Percentiles rank a stretch among this genome's conserved stretches.
Evolutionary conservation across 2,888 invertebrate species (phyloP).

Genomic region (Idaea aversata): DNA sequence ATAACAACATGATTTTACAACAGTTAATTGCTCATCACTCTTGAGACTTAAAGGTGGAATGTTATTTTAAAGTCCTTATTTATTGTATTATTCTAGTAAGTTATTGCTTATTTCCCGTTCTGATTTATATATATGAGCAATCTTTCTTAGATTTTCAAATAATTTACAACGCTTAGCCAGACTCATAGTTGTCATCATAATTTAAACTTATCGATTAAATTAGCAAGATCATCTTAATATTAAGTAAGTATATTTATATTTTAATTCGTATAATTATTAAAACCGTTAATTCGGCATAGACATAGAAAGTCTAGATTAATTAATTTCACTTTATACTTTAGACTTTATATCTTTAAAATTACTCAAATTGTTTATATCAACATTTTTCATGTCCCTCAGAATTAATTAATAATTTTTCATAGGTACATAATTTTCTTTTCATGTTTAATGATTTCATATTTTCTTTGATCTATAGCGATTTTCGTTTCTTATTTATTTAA

Average conservation of each 20-base stretch:
- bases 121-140: too few relatives aligned
- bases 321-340: not conserved
- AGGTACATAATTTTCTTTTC: not conserved
- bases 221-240: not conserved
- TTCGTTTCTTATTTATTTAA: not conserved
- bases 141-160: not conserved
- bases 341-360: not conserved
- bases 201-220: not conserved
- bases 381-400: not conserved
- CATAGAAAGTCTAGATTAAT: not conserved
- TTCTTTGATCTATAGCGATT: not conserved
- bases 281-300: not conserved
- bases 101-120: too few relatives aligned
- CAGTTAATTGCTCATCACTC: not conserved
- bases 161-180: not conserved
- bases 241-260: not conserved
- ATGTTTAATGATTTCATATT: not conserved
- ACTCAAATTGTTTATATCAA: too few relatives aligned
- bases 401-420: not conserved
- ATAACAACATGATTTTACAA: too few relatives aligned
- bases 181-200: not conserved
- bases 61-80: not conserved
- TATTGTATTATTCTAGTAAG: not conserved
- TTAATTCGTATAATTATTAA: not conserved
- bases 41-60: too few relatives aligned